A percentile compares a stretch with the other conserved stretches of the same genome.
phyloP scores from a whole-genome alignment of 2,797 vertebrate species.

The Babyrousa celebensis region DNA sequence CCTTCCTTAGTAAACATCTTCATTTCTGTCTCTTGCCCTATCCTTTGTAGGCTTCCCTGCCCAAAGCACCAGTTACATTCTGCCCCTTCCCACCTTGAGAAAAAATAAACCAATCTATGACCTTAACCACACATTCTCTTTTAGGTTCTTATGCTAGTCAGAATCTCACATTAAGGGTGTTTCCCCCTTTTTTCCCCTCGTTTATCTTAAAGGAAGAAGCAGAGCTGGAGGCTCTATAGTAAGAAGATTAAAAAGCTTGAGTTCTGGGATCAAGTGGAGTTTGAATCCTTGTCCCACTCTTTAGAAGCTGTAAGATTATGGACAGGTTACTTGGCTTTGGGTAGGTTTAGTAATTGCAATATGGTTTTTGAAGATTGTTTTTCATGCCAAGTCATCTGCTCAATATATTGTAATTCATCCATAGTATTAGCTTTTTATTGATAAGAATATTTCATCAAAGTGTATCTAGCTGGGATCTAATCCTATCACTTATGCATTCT shows the following conservation, averaged over 20 bases:
- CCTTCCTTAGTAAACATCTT: background rate
- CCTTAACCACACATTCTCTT: background rate
- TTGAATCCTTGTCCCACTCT: background rate
- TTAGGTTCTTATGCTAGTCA: background rate
- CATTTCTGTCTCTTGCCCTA: background rate
- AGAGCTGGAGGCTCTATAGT: background rate
- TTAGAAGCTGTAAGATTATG: background rate
- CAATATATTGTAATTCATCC: background rate
- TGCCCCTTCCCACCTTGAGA: rapidly evolving
- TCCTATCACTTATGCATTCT: background rate
- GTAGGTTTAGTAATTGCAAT: background rate
- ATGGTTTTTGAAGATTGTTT: background rate
- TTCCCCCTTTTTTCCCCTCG: background rate
- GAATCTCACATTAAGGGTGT: background rate
- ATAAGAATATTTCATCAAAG: background rate
- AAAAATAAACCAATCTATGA: background rate
- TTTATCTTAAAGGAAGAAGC: background rate
- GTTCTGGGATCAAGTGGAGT: background rate
- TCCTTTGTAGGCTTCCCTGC: background rate
- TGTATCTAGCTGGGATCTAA: background rate
- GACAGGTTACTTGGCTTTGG: background rate
- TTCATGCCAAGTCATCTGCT: background rate
- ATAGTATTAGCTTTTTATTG: background rate
- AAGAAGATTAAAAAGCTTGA: background rate
- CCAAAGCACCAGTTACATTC: background rate